phyloP scores from a whole-genome alignment of 2,113 vertebrate species.

The Triplophysa rosa region DNA sequence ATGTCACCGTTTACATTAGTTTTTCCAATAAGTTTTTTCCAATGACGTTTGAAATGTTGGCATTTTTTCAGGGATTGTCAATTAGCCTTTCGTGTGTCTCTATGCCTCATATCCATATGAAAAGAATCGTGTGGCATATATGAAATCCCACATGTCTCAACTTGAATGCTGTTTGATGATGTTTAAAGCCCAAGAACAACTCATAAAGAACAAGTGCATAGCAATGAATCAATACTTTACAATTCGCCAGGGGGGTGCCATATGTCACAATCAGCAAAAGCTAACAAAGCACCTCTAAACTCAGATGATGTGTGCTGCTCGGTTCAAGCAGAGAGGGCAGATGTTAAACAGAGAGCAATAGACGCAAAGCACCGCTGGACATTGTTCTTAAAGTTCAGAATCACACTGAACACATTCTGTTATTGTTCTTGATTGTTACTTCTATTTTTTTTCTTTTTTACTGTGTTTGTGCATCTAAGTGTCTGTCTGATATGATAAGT shows the following conservation, averaged over 20 bases:
- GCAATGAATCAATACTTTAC: slow-evolving; percentile 35
- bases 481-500: neutral
- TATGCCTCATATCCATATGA: neutral
- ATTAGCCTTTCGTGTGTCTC: neutral
- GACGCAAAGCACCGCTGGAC: neutral
- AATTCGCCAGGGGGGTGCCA: slow-evolving; percentile 29
- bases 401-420: slow-evolving; percentile 2
- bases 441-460: neutral
- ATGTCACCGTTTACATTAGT: too few species aligned
- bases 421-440: neutral
- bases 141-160: slow-evolving; percentile 5
- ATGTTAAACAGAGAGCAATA: slow-evolving; percentile 20
- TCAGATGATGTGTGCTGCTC: slow-evolving; percentile 19
- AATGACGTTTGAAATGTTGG: neutral
- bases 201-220: slow-evolving; percentile 20
- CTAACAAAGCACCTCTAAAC: slow-evolving; percentile 16
- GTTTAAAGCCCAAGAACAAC: slow-evolving; percentile 14
- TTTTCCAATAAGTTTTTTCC: too few species aligned
- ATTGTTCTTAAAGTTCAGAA: slow-evolving; percentile 11
- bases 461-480: neutral
- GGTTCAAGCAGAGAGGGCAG: slow-evolving; percentile 3
- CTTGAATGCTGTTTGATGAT: slow-evolving; percentile 16
- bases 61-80: too few species aligned
- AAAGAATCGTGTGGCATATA: neutral
- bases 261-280: slow-evolving; percentile 31